Percentiles rank a stretch among this genome's conserved stretches.
Evolutionary conservation across 2,888 invertebrate species (phyloP).

Genomic region (Coenonympha arcania): DNA sequence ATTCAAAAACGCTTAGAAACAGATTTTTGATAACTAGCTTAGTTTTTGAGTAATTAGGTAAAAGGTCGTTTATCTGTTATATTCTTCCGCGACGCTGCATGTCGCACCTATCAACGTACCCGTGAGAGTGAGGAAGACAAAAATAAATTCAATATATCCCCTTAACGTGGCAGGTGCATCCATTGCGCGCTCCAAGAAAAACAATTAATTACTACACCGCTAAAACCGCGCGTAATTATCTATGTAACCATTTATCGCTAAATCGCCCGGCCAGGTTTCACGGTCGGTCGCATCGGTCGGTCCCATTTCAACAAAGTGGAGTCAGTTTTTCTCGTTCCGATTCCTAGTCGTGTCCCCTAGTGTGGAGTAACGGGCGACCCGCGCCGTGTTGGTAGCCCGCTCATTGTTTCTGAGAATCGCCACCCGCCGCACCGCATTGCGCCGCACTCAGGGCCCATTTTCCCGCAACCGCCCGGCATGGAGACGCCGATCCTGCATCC

Average conservation of each 20-base stretch:
- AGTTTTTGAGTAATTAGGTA: too few relatives aligned
- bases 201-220: slow-evolving; percentile 2
- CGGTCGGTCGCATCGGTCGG: slow-evolving; percentile 49
- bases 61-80: too few relatives aligned
- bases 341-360: slow-evolving; percentile 60
- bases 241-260: slow-evolving; percentile 61
- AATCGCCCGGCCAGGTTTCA: slow-evolving; percentile 49
- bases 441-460: slow-evolving; percentile 47
- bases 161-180: not conserved
- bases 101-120: too few relatives aligned
- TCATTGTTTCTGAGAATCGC: slow-evolving; percentile 69
- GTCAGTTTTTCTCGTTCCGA: slow-evolving; percentile 64
- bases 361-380: slow-evolving; percentile 60
- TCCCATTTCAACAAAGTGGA: slow-evolving; percentile 62
- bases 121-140: too few relatives aligned
- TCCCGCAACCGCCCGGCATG: slow-evolving; percentile 40
- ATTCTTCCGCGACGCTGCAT: too few relatives aligned
- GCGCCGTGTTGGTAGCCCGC: slow-evolving; percentile 54
- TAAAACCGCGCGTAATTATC: slow-evolving; percentile 38
- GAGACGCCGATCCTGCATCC: slow-evolving; percentile 57
- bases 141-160: not conserved
- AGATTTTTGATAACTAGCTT: too few relatives aligned
- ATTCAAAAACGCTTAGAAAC: too few relatives aligned
- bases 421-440: slow-evolving; percentile 58
- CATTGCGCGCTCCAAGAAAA: not conserved